phyloP scores from a whole-genome alignment of 2,113 vertebrate genomes.

The Petaurus breviceps region DNA sequence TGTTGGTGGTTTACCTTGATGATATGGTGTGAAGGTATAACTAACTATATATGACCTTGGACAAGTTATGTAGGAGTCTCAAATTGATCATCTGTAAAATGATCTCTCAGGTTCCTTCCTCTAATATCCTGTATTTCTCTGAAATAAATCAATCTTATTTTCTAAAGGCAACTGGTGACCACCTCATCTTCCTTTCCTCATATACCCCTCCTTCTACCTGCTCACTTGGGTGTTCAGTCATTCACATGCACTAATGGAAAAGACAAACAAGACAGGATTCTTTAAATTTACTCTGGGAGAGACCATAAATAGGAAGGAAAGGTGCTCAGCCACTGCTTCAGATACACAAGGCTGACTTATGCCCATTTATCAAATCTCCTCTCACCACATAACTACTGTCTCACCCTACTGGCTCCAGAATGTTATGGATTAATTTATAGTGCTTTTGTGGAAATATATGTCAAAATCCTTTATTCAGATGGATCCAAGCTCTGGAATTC shows the following conservation, averaged over 20 bases:
- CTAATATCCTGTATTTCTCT: not conserved
- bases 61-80: not conserved
- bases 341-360: not conserved
- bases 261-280: not conserved
- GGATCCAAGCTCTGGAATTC: not conserved
- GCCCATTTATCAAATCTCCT: too few species aligned
- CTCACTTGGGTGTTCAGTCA: not conserved
- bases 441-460: not conserved
- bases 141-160: not conserved
- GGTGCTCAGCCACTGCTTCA: not conserved
- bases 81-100: not conserved
- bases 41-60: not conserved
- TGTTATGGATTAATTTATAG: not conserved
- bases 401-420: not conserved
- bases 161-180: not conserved
- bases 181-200: not conserved
- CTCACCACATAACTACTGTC: not conserved
- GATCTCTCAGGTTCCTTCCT: not conserved
- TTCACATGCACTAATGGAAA: slow-evolving; percentile 18
- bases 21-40: not conserved
- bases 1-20: not conserved
- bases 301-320: not conserved
- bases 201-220: not conserved
- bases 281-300: not conserved
- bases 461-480: not conserved